Evolutionary conservation across 2,888 invertebrate species (phyloP).

Genomic region (Petrolisthes cinctipes): DNA sequence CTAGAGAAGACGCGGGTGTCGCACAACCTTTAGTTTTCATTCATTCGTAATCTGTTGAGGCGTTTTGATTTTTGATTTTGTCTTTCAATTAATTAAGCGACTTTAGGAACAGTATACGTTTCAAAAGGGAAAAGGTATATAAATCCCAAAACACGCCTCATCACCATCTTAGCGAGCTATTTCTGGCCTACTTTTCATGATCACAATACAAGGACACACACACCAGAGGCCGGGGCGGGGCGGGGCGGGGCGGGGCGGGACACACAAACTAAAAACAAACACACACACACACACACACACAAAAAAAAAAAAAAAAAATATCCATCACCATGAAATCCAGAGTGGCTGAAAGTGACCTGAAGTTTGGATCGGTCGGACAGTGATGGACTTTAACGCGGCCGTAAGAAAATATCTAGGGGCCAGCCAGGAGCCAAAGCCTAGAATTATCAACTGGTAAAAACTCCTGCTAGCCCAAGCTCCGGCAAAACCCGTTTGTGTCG

Average conservation of each 20-base stretch:
- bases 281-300: no score
- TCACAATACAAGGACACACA: neutral
- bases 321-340: no score
- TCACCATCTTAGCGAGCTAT: neutral
- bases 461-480: slow-evolving; percentile 9
- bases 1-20: neutral
- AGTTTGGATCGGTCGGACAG: neutral
- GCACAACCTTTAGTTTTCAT: no score
- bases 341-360: neutral
- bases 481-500: slow-evolving; percentile 47
- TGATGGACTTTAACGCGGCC: slow-evolving; percentile 56
- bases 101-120: no score
- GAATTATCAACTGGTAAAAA: slow-evolving; percentile 56
- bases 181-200: slow-evolving; percentile 8
- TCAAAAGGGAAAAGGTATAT: no score
- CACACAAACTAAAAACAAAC: no score
- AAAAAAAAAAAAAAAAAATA: no score
- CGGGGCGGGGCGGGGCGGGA: neutral
- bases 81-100: no score
- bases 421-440: slow-evolving; percentile 52
- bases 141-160: no score
- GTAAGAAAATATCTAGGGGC: slow-evolving; percentile 56
- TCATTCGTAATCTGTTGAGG: no score
- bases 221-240: neutral
- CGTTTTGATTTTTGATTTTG: no score